phyloP scores from a whole-genome alignment of 2,888 invertebrate genomes.

The Ornithoptera alexandrae region DNA sequence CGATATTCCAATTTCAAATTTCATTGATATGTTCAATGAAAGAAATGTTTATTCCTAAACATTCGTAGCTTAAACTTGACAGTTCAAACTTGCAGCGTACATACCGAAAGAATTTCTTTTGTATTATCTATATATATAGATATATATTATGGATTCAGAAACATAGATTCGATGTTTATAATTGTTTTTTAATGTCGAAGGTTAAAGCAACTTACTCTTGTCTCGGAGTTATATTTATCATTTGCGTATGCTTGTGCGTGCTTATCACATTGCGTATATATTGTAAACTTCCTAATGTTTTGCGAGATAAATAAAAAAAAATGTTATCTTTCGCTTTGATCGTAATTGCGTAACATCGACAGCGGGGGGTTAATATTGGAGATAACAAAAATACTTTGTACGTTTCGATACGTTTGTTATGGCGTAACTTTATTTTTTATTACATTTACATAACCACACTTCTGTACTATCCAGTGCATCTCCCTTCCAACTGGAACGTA shows the following conservation, averaged over 20 bases:
- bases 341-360: not conserved
- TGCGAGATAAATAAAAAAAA: not conserved
- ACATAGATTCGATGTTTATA: conserved; percentile 3
- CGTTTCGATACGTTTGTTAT: no score
- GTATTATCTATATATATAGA: no score
- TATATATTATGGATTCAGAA: not conserved
- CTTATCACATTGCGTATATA: conserved; percentile 2
- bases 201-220: not conserved
- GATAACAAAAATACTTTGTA: not conserved
- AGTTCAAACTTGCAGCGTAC: no score
- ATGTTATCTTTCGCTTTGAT: not conserved
- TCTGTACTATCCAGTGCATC: no score
- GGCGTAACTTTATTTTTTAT: no score
- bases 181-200: conserved; percentile 6
- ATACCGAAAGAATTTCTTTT: no score
- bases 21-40: no score
- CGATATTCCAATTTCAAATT: no score
- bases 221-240: conserved; percentile 2
- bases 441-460: no score
- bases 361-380: not conserved
- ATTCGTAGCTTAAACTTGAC: no score
- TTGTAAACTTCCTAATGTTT: conserved; percentile 4
- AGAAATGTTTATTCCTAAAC: no score
- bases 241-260: not conserved
- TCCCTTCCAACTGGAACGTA: no score